Evolutionary conservation across 2,113 vertebrate genomes (phyloP), one percentile per base, ranked within the genome.

Genomic region (Vulpes ferrilata): DNA sequence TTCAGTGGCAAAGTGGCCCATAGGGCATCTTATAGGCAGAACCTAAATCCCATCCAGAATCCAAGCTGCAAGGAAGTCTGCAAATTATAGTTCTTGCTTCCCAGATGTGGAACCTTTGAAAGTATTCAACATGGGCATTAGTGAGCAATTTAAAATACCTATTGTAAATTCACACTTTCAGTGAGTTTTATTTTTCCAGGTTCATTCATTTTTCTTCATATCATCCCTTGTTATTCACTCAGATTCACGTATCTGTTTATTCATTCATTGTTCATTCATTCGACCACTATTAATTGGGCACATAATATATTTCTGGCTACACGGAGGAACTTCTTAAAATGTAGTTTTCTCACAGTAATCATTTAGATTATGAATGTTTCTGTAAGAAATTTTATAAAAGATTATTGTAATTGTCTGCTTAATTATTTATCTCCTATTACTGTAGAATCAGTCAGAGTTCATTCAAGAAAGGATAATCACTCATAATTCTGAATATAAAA

Each of bases 51-150:
- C 13, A 22, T 23, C 55, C 3, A 25, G 27, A 83, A 53, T 11
- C 35, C 0, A 4, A 55, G 23, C 10, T 82, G 3, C 53, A 11
- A 3, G 0, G 2, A 23, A 73, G 0, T 53, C 55, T 73, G 38
- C 48, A 35, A 65, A 73, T 59, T n/a, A 27, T 16, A 35, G 1
- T 79, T 53, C 25, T 74, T 22, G 48, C 4, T 74, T 88, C 6
- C 11, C 20, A 80, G 19, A 65, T 3, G 35, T 65, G 27, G 6
- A 3, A 25, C 13, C 30, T 93, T 51, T 86, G 80, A 87, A 76
- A 71, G 22, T 7, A 30, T 35, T 55, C 48, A 10, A 10, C 27
- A 60, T 43, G 53, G 12, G 1, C 67, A 20, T 48, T 48, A 32
- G 23, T 48, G 10, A 78, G 38, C 19, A 65, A 23, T 71, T 90